Evolutionary conservation across 2,113 vertebrate genomes (phyloP).

Genomic region (Mellivora capensis): DNA sequence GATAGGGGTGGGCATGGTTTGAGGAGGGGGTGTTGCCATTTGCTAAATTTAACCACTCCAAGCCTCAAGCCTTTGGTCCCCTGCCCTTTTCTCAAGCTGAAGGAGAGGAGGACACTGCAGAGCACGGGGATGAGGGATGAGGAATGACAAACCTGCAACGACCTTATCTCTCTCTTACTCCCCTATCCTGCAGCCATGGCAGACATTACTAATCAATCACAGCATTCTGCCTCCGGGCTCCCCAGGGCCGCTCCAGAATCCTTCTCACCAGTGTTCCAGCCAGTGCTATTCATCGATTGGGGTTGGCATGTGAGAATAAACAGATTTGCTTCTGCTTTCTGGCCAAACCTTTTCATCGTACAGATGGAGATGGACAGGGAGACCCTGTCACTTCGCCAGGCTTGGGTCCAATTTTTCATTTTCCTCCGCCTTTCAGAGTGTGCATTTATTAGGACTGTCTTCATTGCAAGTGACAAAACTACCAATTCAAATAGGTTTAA

Average conservation of each 20-base stretch:
- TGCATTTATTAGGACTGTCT: not conserved
- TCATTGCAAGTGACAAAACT: not conserved
- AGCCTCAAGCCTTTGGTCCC: not conserved
- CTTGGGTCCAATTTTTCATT: not conserved
- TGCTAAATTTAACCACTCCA: constrained; percentile 65
- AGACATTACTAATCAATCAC: constrained; percentile 4
- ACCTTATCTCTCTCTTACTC: not conserved
- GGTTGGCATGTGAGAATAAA: not conserved
- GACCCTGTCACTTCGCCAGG: not conserved
- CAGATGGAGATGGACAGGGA: not conserved
- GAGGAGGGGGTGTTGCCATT: constrained; percentile 44
- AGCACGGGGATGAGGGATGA: too few relatives aligned
- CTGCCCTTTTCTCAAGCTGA: not conserved
- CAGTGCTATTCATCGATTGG: not conserved
- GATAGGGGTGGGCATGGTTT: constrained; percentile 35
- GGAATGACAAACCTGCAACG: not conserved
- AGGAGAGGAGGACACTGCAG: not conserved
- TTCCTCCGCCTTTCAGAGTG: not conserved
- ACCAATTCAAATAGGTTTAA: not conserved
- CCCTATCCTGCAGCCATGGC: not conserved
- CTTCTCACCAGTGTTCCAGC: not conserved
- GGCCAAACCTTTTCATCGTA: not conserved
- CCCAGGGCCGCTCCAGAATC: not conserved
- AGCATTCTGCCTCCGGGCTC: not conserved
- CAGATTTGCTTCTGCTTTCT: not conserved